Conservation (phyloP, 2,113 vertebrate genomes). For the Elephantulus edwardii region DNA sequence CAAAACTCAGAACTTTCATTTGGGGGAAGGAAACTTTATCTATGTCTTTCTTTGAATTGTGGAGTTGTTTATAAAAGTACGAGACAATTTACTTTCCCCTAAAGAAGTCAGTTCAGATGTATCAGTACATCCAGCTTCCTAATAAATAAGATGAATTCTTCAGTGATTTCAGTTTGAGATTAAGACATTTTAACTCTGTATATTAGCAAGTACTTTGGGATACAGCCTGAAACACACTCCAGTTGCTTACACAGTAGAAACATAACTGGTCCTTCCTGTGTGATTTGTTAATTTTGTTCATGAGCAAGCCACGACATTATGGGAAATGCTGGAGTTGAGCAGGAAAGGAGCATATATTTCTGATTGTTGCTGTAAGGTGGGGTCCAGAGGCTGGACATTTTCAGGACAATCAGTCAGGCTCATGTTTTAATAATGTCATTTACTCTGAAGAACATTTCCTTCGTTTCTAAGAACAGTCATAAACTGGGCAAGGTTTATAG, state of each 20-base stretch:
- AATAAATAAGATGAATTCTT: conserved; percentile 27
- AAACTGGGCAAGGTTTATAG: not conserved
- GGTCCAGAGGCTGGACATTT: conserved; percentile 10
- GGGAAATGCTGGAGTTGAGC: not conserved
- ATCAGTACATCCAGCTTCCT: not conserved
- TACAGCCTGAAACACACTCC: conserved; percentile 24
- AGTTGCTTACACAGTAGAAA: not conserved
- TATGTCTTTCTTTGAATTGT: conserved; percentile 8
- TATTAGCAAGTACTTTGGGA: not conserved
- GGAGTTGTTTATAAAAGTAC: not conserved
- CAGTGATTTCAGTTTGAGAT: conserved; percentile 30
- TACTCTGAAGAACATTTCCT: conserved; percentile 35
- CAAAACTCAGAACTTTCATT: not conserved
- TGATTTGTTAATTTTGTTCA: not conserved
- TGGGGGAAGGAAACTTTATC: not conserved
- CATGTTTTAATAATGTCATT: conserved; percentile 24
- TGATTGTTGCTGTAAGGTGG: conserved; percentile 16
- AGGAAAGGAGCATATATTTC: conserved; percentile 16
- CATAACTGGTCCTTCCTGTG: not conserved
- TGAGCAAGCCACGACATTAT: not conserved
- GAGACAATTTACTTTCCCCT: not conserved
- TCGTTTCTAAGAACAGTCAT: conserved; percentile 43
- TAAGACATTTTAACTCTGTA: not conserved
- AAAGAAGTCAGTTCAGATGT: not conserved
- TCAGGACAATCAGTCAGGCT: conserved; percentile 17